Evolutionary conservation across 2,113 vertebrate genomes (phyloP).

Genomic region (Hippopotamus amphibius): DNA sequence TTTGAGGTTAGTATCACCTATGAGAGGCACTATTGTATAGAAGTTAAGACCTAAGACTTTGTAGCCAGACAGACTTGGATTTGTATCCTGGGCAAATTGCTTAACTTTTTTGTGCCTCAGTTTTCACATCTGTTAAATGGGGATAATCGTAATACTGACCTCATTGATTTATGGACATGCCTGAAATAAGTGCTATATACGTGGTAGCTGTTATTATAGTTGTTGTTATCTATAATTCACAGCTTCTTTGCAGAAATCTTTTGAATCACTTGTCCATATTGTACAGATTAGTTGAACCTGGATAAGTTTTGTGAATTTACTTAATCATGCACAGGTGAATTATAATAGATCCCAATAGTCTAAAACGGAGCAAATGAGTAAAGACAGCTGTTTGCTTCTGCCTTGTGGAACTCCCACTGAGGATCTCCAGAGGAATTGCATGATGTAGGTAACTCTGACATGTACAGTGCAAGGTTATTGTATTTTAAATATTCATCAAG

Average conservation of each 20-base stretch:
- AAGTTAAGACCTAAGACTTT: conserved; percentile 22
- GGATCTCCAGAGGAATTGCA: not conserved
- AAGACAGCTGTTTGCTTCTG: not conserved
- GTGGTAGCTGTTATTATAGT: not conserved
- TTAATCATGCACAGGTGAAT: not conserved
- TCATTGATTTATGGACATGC: not conserved
- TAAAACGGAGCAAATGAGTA: not conserved
- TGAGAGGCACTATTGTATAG: not conserved
- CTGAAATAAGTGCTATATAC: not conserved
- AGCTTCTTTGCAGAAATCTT: conserved; percentile 19
- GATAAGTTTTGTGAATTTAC: not conserved
- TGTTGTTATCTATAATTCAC: not conserved
- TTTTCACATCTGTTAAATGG: conserved; percentile 1
- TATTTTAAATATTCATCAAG: conserved; percentile 33
- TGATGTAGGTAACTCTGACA: not conserved
- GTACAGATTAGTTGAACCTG: not conserved
- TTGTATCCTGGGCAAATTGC: not conserved
- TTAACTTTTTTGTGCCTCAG: not conserved
- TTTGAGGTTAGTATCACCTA: not conserved
- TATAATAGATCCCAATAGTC: not conserved
- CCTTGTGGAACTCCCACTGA: not conserved
- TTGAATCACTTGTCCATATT: conserved; percentile 5
- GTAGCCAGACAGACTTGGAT: not conserved
- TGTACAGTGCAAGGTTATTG: not conserved
- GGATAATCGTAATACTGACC: not conserved